A percentile compares a stretch with the other conserved stretches of the same genome.
These are phyloP conservation scores for Xylocopa sonorina DNA, from an alignment of 1,140 invertebrate species.

Conservation along the genomic window DNA sequence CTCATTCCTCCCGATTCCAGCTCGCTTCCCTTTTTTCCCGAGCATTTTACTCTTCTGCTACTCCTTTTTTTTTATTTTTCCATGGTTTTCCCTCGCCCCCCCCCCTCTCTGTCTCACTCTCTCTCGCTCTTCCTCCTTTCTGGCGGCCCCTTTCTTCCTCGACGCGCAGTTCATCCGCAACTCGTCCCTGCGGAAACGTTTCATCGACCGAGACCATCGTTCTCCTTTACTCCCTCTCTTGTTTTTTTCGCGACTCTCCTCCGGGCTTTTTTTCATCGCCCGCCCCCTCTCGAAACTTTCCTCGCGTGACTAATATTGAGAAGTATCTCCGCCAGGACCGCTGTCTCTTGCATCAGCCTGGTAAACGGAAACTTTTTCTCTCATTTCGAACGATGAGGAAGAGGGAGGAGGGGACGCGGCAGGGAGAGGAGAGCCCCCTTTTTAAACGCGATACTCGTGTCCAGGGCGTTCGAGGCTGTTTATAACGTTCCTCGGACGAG, in stretches of 20 bases:
- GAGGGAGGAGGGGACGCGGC: too few species aligned
- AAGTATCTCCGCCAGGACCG: conserved; percentile 17
- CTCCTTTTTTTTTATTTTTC: conserved; percentile 36
- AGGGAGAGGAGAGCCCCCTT: too few species aligned
- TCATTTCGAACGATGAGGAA: too few species aligned
- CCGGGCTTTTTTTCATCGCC: conserved; percentile 53
- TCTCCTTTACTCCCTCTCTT: conserved; percentile 38
- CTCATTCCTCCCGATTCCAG: background rate
- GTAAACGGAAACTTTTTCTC: conserved; percentile 33
- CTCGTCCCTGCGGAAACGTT: conserved; percentile 76
- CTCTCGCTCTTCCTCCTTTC: conserved; percentile 4
- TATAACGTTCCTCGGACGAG: background rate
- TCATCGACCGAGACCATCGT: conserved; percentile 75
- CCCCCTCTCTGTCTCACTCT: conserved; percentile 7
- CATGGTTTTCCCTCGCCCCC: conserved; percentile 1
- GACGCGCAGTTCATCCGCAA: conserved; percentile 65
- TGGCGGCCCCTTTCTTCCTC: conserved; percentile 31
- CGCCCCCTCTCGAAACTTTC: conserved; percentile 58
- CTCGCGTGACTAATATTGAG: conserved; percentile 62
- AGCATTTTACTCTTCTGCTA: conserved; percentile 17
- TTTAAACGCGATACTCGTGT: conserved; percentile 11
- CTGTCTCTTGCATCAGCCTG: conserved; percentile 28
- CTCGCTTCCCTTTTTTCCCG: conserved; percentile 12
- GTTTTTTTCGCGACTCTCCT: conserved; percentile 52
- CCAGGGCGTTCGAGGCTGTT: background rate